Conservation (phyloP, 2,888 invertebrate genomes). For the Lepidonotus clava region DNA sequence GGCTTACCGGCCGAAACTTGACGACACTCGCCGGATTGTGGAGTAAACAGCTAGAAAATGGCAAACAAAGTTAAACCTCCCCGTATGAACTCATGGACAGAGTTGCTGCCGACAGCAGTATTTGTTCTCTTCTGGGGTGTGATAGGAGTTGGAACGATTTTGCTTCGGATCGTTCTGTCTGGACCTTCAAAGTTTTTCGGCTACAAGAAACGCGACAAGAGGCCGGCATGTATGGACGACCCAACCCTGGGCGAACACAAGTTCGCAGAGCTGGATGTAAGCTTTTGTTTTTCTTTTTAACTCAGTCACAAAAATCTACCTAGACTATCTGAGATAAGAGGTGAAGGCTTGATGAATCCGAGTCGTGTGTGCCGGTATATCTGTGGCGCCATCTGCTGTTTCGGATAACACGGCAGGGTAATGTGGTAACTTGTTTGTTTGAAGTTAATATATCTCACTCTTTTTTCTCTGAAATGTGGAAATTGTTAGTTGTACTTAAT, state of each 20-base stretch:
- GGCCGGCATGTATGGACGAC: slow-evolving; percentile 56
- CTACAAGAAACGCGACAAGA: slow-evolving; percentile 44
- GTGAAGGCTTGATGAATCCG: no score
- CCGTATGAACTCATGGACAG: not conserved
- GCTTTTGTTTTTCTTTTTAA: no score
- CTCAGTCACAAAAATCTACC: not conserved
- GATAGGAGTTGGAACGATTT: not conserved
- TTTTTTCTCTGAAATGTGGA: no score
- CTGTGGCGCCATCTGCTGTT: no score
- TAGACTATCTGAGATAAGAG: no score
- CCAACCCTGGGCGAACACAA: slow-evolving; percentile 54
- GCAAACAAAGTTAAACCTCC: not conserved
- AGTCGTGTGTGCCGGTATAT: no score
- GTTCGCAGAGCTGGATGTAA: slow-evolving; percentile 56
- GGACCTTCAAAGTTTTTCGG: slow-evolving; percentile 51
- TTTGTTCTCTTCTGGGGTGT: slow-evolving; percentile 45
- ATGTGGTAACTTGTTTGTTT: no score
- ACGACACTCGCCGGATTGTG: no score
- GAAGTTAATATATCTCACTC: no score
- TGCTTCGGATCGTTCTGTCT: slow-evolving; percentile 27
- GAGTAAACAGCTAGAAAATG: not conserved
- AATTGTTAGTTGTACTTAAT: no score
- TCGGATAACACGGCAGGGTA: no score
- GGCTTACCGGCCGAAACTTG: no score
- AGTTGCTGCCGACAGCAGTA: not conserved